Percentiles rank a stretch among this genome's conserved stretches.
These are phyloP conservation scores for Ammodytes marinus DNA, from an alignment of 2,113 vertebrate species.

Conservation along the genomic window DNA sequence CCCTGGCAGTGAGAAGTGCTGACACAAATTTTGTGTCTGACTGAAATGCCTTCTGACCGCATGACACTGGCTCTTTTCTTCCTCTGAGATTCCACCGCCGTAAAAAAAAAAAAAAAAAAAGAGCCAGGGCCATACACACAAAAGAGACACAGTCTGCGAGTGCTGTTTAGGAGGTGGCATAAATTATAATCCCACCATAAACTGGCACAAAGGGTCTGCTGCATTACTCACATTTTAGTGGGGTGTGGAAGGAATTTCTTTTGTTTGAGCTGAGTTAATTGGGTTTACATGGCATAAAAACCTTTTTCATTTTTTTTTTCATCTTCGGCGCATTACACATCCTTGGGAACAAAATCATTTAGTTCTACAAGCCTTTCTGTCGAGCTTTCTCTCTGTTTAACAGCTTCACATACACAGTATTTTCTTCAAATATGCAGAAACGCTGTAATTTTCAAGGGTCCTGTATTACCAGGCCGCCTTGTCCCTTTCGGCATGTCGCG, in stretches of 20 bases:
- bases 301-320: constrained; percentile 11
- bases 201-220: constrained; percentile 51
- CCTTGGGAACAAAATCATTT: constrained; percentile 9
- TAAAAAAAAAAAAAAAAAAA: constrained; percentile 1
- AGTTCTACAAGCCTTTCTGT: neutral
- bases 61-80: constrained; percentile 80
- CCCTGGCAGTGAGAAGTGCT: constrained; percentile 68
- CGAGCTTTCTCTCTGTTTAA: neutral
- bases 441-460: constrained; percentile 20
- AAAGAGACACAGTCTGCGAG: constrained; percentile 66
- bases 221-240: constrained; percentile 57
- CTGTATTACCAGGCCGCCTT: constrained; percentile 2
- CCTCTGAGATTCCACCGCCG: constrained; percentile 52
- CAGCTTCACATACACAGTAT: neutral
- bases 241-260: constrained; percentile 37
- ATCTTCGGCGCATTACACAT: neutral
- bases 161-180: constrained; percentile 63
- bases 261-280: constrained; percentile 62
- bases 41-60: constrained; percentile 76
- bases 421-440: constrained; percentile 20
- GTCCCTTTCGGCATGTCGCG: constrained; percentile 35
- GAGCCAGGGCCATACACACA: constrained; percentile 63
- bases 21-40: constrained; percentile 69
- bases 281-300: constrained; percentile 17
- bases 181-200: constrained; percentile 66